phyloP scores from a whole-genome alignment of 2,888 invertebrate genomes.

The Amphipoea oculea region DNA sequence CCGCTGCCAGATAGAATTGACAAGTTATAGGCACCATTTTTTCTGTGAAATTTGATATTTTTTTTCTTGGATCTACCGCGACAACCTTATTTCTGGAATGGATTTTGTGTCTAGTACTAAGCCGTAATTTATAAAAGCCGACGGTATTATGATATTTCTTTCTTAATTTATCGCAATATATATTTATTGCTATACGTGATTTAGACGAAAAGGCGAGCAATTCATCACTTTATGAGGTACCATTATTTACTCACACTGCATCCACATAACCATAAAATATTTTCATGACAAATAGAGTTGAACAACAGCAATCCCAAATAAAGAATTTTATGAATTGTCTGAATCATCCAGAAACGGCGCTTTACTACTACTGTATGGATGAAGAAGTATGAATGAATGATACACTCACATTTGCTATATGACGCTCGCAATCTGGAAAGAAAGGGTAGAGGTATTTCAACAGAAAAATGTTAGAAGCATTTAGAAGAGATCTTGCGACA shows the following conservation, averaged over 20 bases:
- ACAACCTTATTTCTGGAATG: slow-evolving; percentile 60
- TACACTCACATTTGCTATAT: slow-evolving; percentile 60
- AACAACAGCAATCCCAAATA: slow-evolving; percentile 50
- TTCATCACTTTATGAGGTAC: slow-evolving; percentile 47
- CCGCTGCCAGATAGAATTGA: slow-evolving; percentile 75
- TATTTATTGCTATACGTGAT: slow-evolving; percentile 34
- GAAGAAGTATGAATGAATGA: slow-evolving; percentile 63
- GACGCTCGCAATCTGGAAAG: slow-evolving; percentile 60
- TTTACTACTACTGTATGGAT: slow-evolving; percentile 62
- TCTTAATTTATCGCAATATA: slow-evolving; percentile 13
- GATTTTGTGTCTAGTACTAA: slow-evolving; percentile 32
- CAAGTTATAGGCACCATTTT: slow-evolving; percentile 73
- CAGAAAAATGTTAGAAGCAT: slow-evolving; percentile 71
- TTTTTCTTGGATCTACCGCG: slow-evolving; percentile 66
- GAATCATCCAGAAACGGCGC: slow-evolving; percentile 51
- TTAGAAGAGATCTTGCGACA: slow-evolving; percentile 72
- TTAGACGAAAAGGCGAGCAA: slow-evolving; percentile 24
- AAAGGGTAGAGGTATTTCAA: slow-evolving; percentile 62
- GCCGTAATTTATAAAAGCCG: slow-evolving; percentile 48
- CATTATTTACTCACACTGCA: slow-evolving; percentile 58
- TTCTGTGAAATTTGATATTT: slow-evolving; percentile 72
- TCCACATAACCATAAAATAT: slow-evolving; percentile 51
- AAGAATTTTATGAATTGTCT: slow-evolving; percentile 63
- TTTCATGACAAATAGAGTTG: slow-evolving; percentile 58
- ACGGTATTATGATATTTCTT: slow-evolving; percentile 33